Evolutionary conservation across 2,113 vertebrate species (phyloP).

Genomic region (Gymnobelideus leadbeateri): DNA sequence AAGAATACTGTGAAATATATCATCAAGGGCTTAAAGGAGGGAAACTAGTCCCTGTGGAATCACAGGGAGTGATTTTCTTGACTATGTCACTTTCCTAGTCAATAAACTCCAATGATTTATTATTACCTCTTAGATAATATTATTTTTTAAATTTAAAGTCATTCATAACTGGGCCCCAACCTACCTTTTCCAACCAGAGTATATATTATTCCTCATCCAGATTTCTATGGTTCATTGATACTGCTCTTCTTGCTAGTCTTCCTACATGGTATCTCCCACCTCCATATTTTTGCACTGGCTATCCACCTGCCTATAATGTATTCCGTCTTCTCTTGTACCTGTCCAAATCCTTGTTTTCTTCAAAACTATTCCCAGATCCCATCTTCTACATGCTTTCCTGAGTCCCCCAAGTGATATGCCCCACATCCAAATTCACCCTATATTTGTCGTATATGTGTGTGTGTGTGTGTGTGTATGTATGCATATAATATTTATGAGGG

Average conservation of each 20-base stretch:
- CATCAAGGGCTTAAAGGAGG: background rate
- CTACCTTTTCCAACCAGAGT: background rate
- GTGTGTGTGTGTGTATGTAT: no score
- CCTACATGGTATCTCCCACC: background rate
- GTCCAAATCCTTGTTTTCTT: background rate
- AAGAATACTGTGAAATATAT: background rate
- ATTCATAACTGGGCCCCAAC: background rate
- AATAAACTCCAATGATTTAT: background rate
- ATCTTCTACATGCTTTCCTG: background rate
- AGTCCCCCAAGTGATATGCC: background rate
- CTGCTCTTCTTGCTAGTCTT: background rate
- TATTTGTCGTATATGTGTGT: background rate
- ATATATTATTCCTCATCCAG: background rate
- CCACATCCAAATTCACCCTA: background rate
- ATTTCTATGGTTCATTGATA: background rate
- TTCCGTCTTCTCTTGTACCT: background rate
- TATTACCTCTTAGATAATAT: background rate
- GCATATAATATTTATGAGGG: no score
- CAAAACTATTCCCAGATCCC: background rate
- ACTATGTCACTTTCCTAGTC: background rate
- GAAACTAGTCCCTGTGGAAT: background rate
- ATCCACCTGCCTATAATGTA: background rate
- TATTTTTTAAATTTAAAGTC: background rate
- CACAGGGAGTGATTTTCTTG: background rate
- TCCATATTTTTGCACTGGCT: background rate